Evolutionary conservation across 2,797 vertebrate species (phyloP), one percentile per base, ranked within the genome.

Genomic region (Channa striata): DNA sequence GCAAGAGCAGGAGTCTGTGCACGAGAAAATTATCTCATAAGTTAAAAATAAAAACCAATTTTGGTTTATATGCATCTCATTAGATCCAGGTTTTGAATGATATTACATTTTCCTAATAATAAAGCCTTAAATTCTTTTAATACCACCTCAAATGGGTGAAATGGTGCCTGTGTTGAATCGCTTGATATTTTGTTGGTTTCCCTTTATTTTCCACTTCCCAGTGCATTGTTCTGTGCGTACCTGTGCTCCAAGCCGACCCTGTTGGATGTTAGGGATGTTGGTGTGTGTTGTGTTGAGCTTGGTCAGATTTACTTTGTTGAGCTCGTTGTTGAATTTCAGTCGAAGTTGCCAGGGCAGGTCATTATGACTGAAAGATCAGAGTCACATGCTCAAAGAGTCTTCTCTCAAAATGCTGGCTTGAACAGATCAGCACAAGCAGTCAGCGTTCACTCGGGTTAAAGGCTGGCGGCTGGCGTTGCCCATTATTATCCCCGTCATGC

Each of bases 301-400:
- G 20, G 68, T 42, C 17, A 99, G 93, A 88, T 96, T 89, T 73
- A 96, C 95, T 1, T 3, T 2, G 0, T 80, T 67, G 23, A 93
- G 92, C 80, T 90, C 87, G 58, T 97, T 98, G 86, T 97, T 96
- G 89, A 96, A 98, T 42, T 3, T 49, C 0, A 0, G 11, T 58
- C 94, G 94, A 66, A 99, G 69, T 79, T 96, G 95, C 95, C 96
- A 97, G 8, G 97, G 96, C 23, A 99, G 91, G 75, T 99, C 96
- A 0, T 99, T 99, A 88, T 98, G 97, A 68, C 97, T 99, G 66
- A 25, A 66, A 64, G 2, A 75, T 40, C 7, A 81, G 17, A 25
- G 6, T 71, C 6, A 69, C 1, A 72, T 13, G 10, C 2, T 44
- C 4, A 51, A 11, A 60, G 20, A 68, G 6, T 2, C 7, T 59